These are phyloP conservation scores for Virgularia gustaviana DNA, from an alignment of 92 coral and sea anemone species.

Conservation along the genomic window DNA sequence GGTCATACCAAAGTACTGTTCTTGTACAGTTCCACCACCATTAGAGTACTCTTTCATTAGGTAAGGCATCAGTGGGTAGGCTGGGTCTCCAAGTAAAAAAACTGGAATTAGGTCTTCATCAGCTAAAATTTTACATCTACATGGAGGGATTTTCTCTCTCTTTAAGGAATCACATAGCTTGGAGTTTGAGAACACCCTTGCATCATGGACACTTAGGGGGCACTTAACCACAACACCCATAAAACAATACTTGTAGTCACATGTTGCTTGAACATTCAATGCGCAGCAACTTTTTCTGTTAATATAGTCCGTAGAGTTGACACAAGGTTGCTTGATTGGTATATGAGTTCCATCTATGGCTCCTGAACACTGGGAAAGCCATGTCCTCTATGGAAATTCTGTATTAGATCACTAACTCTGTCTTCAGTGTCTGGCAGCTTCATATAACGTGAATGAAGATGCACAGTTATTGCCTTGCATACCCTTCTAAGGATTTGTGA, in stretches of 20 bases:
- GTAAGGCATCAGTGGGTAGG: conserved; percentile 39
- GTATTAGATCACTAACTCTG: conserved; percentile 28
- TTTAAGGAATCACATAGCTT: conserved; percentile 18
- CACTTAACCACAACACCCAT: conserved; percentile 42
- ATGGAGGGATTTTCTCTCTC: conserved; percentile 31
- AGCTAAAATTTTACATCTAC: conserved; percentile 19
- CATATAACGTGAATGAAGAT: conserved; percentile 40
- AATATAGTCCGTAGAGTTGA: conserved; percentile 14
- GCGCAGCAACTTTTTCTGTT: conserved; percentile 24
- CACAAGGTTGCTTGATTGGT: conserved; percentile 21
- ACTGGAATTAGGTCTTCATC: conserved; percentile 25
- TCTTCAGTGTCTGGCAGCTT: conserved; percentile 30
- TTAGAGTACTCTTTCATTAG: conserved; percentile 34
- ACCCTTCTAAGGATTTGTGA: conserved; percentile 37
- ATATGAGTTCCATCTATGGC: conserved; percentile 40
- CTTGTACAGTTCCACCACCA: conserved; percentile 35
- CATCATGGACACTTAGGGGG: conserved; percentile 44
- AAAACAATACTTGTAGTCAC: conserved; percentile 32
- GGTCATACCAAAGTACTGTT: conserved; percentile 36
- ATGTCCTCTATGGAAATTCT: conserved; percentile 23
- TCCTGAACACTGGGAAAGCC: conserved; percentile 23
- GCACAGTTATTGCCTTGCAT: conserved; percentile 30
- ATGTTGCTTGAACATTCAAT: conserved; percentile 34
- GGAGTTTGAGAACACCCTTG: conserved; percentile 38
- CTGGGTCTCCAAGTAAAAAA: conserved; percentile 35